phyloP scores from a whole-genome alignment of 2,888 invertebrate genomes.

The Lasiommata megera region DNA sequence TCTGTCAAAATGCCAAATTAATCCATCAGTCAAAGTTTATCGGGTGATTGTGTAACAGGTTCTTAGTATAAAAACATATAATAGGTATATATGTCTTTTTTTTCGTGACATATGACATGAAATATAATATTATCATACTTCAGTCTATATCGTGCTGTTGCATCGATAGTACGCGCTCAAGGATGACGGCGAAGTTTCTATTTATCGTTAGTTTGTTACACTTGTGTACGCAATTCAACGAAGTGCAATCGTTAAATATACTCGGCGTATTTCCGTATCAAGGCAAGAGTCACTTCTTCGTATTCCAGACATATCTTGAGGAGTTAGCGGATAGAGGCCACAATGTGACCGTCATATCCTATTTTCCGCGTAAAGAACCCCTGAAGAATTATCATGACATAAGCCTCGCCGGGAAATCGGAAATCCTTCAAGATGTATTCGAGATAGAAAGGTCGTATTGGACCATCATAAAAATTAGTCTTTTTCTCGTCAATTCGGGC shows the following conservation, averaged over 20 bases:
- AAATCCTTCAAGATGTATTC: conserved; percentile 49
- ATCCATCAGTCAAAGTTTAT: too few species aligned
- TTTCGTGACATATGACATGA: neutral
- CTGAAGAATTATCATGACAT: conserved; percentile 57
- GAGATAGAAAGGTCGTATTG: conserved; percentile 46
- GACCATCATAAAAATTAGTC: conserved; percentile 39
- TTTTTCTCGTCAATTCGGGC: conserved; percentile 44
- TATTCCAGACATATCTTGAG: conserved; percentile 80
- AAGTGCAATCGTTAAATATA: conserved; percentile 64
- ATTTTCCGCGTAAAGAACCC: conserved; percentile 75
- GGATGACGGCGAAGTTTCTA: conserved; percentile 8
- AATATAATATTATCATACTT: conserved; percentile 36
- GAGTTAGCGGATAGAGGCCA: conserved; percentile 83
- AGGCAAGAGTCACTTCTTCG: conserved; percentile 86
- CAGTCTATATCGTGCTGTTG: conserved; percentile 36
- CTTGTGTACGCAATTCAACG: conserved; percentile 28
- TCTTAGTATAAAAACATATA: too few species aligned
- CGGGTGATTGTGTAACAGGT: too few species aligned
- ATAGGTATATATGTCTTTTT: neutral
- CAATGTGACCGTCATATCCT: conserved; percentile 84
- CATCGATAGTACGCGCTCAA: neutral
- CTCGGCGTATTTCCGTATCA: conserved; percentile 84
- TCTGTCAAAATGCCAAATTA: too few species aligned
- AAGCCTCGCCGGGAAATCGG: conserved; percentile 48
- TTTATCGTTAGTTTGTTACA: conserved; percentile 23